Conservation (phyloP, 2,797 vertebrate species). For the Falco naumanni region DNA sequence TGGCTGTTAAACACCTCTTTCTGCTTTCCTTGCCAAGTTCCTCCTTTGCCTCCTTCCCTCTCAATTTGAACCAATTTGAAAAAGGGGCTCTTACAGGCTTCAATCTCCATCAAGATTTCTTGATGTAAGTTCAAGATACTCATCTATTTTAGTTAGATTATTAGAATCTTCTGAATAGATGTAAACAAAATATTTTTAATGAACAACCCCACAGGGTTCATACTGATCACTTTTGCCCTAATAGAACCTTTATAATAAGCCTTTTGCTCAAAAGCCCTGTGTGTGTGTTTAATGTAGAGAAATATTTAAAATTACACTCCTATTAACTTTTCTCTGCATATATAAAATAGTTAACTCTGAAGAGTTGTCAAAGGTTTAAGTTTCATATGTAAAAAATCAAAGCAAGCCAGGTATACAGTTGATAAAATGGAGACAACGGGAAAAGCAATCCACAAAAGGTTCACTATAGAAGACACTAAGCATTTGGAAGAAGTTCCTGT, state of each 20-base stretch:
- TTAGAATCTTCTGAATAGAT: not conserved
- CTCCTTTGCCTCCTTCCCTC: not conserved
- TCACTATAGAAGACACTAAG: not conserved
- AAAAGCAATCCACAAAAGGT: not conserved
- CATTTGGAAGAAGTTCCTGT: not conserved
- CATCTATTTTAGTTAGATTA: not conserved
- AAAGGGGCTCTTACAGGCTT: not conserved
- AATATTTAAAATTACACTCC: not conserved
- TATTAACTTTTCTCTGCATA: not conserved
- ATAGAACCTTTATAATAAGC: not conserved
- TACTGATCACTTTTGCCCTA: not conserved
- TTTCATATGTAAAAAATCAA: not conserved
- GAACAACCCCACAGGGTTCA: not conserved
- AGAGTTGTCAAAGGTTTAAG: not conserved
- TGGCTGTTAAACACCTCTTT: conserved; percentile 11
- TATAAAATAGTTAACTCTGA: not conserved
- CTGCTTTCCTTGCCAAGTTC: not conserved
- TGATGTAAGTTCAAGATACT: not conserved
- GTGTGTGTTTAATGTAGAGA: not conserved
- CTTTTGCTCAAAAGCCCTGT: not conserved
- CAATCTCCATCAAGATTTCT: not conserved
- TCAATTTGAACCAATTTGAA: not conserved
- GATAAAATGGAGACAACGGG: not conserved
- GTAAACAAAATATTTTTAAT: not conserved
- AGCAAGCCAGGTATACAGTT: not conserved